Evolutionary conservation across 2,888 invertebrate genomes (phyloP).

Genomic region (Xanthorhoe spadicearia): DNA sequence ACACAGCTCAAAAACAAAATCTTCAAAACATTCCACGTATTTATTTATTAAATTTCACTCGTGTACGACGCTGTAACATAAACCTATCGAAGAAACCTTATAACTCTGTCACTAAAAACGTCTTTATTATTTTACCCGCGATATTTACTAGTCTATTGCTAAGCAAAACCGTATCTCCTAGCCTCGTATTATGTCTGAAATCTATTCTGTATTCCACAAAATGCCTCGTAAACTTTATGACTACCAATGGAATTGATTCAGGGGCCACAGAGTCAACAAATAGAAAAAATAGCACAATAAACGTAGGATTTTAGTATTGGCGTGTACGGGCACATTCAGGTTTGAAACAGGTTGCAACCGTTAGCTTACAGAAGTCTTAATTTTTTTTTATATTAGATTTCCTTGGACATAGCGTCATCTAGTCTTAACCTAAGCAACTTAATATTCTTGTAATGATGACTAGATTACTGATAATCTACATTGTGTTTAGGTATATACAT

Average conservation of each 20-base stretch:
- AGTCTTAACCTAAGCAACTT: too few relatives aligned
- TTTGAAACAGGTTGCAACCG: constrained; percentile 9
- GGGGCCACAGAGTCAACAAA: constrained; percentile 31
- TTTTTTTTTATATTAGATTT: too few relatives aligned
- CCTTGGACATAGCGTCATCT: too few relatives aligned
- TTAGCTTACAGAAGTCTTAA: not conserved
- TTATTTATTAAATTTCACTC: too few relatives aligned
- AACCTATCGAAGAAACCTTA: constrained; percentile 12
- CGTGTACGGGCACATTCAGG: constrained; percentile 1
- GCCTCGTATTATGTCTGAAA: constrained; percentile 34
- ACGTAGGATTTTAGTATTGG: constrained; percentile 26
- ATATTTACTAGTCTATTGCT: constrained; percentile 34
- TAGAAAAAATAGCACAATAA: constrained; percentile 36
- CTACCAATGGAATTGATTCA: constrained; percentile 38
- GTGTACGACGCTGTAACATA: constrained; percentile 6
- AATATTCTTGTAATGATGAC: too few relatives aligned
- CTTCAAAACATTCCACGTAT: too few relatives aligned
- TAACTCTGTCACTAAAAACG: constrained; percentile 15
- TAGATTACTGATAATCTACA: too few relatives aligned
- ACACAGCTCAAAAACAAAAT: too few relatives aligned
- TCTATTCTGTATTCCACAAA: constrained; percentile 38
- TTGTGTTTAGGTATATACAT: too few relatives aligned
- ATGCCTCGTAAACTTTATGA: constrained; percentile 38
- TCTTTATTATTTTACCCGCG: constrained; percentile 20
- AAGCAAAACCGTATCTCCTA: constrained; percentile 29